Percentiles rank a stretch among this genome's conserved stretches.
Conservation (phyloP, 2,797 vertebrate species). For the Parauchenoglanis ngamensis region DNA sequence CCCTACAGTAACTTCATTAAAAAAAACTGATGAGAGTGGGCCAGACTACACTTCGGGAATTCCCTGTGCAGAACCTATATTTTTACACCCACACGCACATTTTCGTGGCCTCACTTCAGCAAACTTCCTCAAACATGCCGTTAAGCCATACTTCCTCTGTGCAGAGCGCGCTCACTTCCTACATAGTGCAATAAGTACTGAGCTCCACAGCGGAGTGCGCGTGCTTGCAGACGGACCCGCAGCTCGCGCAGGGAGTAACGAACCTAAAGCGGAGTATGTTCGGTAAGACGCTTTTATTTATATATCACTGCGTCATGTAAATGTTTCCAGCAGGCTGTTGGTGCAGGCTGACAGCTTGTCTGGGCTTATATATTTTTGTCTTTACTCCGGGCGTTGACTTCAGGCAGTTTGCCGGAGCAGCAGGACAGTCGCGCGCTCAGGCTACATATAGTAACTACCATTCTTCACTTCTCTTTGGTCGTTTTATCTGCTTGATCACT, state of each 20-base stretch:
- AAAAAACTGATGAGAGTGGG: not conserved
- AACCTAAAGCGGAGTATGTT: slow-evolving; percentile 43
- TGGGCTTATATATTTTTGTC: not conserved
- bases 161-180: slow-evolving; percentile 56
- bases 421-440: not conserved
- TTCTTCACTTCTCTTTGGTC: not conserved
- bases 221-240: slow-evolving; percentile 13
- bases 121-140: slow-evolving; percentile 63
- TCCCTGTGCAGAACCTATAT: slow-evolving; percentile 26
- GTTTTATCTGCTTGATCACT: not conserved
- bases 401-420: not conserved
- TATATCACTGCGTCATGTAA: not conserved
- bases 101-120: slow-evolving; percentile 49
- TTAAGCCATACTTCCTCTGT: slow-evolving; percentile 63
- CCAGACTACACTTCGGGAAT: slow-evolving; percentile 26
- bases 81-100: slow-evolving; percentile 46
- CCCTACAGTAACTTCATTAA: not conserved
- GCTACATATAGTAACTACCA: not conserved
- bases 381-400: slow-evolving; percentile 23
- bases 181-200: slow-evolving; percentile 45
- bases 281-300: slow-evolving; percentile 42
- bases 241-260: slow-evolving; percentile 3
- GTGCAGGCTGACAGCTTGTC: not conserved
- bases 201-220: not conserved
- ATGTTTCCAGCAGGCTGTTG: not conserved